A percentile compares a stretch with the other conserved stretches of the same genome.
Evolutionary conservation across 2,888 invertebrate species (phyloP).

Genomic region (Melipona bicolor): DNA sequence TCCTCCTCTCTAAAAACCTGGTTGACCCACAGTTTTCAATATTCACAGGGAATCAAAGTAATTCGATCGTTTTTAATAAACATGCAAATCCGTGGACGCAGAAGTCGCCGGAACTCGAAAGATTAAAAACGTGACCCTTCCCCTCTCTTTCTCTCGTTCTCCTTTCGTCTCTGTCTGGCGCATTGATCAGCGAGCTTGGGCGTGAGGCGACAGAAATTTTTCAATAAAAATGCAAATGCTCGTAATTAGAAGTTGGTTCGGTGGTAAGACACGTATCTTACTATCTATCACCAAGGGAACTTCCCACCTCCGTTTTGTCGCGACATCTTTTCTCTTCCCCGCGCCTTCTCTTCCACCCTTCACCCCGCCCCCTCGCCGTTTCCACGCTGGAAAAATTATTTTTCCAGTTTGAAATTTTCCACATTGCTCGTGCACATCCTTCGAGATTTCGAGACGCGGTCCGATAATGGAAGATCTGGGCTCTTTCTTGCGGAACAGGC

Average conservation of each 20-base stretch:
- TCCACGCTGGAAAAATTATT: background rate
- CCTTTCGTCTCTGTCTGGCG: background rate
- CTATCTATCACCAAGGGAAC: background rate
- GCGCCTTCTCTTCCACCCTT: too few relatives aligned
- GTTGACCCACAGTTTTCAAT: slow-evolving; percentile 34
- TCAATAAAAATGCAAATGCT: slow-evolving; percentile 62
- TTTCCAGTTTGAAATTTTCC: background rate
- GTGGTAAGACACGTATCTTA: slow-evolving; percentile 27
- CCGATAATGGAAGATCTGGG: slow-evolving; percentile 66
- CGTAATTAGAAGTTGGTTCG: slow-evolving; percentile 55
- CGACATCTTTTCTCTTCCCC: background rate
- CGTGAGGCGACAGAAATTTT: slow-evolving; percentile 46
- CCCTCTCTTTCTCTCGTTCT: background rate
- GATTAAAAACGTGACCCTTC: slow-evolving; percentile 58
- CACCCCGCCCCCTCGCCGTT: background rate
- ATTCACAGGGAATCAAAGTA: slow-evolving; percentile 44
- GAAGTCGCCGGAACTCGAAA: slow-evolving; percentile 45
- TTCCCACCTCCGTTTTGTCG: background rate
- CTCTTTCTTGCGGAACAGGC: slow-evolving; percentile 50
- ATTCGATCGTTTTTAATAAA: slow-evolving; percentile 59
- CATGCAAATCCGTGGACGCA: slow-evolving; percentile 56
- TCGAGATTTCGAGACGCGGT: slow-evolving; percentile 29
- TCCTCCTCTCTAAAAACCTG: background rate
- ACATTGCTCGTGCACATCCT: slow-evolving; percentile 10
- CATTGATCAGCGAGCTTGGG: slow-evolving; percentile 34